These are phyloP conservation scores for Lepus oiostolus DNA, from an alignment of 2,797 vertebrate genomes.

Conservation along the genomic window DNA sequence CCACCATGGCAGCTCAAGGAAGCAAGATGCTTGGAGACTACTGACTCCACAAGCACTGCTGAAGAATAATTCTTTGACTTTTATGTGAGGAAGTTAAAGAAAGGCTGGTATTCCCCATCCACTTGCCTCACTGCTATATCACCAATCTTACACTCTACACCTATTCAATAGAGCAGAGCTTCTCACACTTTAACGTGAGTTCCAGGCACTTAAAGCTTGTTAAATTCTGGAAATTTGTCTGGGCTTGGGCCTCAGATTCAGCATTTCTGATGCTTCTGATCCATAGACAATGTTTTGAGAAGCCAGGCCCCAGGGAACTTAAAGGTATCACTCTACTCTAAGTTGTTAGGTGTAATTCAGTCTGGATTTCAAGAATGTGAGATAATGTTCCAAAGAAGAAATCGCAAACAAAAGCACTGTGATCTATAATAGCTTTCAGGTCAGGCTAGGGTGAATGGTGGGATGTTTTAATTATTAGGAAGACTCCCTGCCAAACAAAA, in stretches of 20 bases:
- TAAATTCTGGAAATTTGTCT: not conserved
- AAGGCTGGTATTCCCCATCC: not conserved
- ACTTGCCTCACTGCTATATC: not conserved
- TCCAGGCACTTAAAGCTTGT: not conserved
- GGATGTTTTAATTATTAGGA: constrained; percentile 47
- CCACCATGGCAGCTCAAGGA: not conserved
- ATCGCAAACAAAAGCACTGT: not conserved
- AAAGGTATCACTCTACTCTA: not conserved
- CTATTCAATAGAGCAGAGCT: not conserved
- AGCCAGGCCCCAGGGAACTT: not conserved
- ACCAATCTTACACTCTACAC: not conserved
- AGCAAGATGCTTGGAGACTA: constrained; percentile 30
- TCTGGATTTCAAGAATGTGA: not conserved
- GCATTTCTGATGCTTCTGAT: not conserved
- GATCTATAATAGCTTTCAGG: not conserved
- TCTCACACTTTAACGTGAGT: not conserved
- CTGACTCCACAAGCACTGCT: not conserved
- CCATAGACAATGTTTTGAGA: not conserved
- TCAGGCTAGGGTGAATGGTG: not conserved
- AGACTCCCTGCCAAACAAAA: constrained; percentile 58
- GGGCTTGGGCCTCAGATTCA: not conserved
- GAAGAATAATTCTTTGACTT: constrained; percentile 10
- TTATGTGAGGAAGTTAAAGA: not conserved
- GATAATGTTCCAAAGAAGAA: constrained; percentile 24
- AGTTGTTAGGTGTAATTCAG: not conserved